Evolutionary conservation across 2,888 invertebrate genomes (phyloP).

Genomic region (Odontocerum albicorne): DNA sequence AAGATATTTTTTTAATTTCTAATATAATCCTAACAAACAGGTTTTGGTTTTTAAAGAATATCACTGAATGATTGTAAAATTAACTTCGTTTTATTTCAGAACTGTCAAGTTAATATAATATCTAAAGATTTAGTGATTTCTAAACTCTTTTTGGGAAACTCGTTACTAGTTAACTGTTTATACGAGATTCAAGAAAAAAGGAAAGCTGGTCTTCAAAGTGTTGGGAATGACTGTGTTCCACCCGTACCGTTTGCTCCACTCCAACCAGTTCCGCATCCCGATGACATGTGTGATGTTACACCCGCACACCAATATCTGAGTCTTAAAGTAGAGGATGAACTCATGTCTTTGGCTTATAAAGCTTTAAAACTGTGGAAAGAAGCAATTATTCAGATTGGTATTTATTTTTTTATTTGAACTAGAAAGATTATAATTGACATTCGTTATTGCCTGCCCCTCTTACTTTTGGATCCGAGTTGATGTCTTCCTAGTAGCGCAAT

Average conservation of each 20-base stretch:
- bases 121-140: constrained; percentile 5
- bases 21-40: too few relatives aligned
- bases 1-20: too few relatives aligned
- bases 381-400: constrained; percentile 12
- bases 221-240: neutral
- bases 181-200: constrained; percentile 16
- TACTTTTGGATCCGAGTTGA: too few relatives aligned
- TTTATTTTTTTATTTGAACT: too few relatives aligned
- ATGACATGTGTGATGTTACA: constrained; percentile 30
- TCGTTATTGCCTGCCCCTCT: too few relatives aligned
- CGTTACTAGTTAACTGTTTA: constrained; percentile 10
- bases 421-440: too few relatives aligned
- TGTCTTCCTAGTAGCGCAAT: neutral
- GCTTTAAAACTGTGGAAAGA: constrained; percentile 25
- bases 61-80: too few relatives aligned
- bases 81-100: neutral
- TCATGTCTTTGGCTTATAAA: constrained; percentile 18
- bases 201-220: constrained; percentile 11
- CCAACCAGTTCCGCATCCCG: constrained; percentile 23
- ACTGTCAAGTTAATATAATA: neutral
- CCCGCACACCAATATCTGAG: constrained; percentile 29
- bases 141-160: constrained; percentile 23
- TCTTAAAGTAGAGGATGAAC: constrained; percentile 19
- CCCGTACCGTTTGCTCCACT: neutral
- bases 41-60: too few relatives aligned